Evolutionary conservation across 2,797 vertebrate genomes (phyloP).

Genomic region (Ambastaia sidthimunki): DNA sequence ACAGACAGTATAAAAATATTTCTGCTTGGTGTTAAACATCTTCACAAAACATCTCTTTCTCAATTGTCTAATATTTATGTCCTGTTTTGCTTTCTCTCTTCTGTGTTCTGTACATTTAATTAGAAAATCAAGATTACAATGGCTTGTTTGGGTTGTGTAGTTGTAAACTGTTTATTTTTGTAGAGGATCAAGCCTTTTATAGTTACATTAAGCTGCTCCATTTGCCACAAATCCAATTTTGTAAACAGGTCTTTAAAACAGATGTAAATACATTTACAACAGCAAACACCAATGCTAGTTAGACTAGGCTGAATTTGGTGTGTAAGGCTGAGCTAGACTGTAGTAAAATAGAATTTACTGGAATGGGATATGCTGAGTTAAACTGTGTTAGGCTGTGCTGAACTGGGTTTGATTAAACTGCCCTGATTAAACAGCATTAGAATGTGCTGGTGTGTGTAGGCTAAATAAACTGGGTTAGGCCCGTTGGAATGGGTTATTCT

Average conservation of each 20-base stretch:
- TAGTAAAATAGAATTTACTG: neutral
- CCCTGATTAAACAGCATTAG: neutral
- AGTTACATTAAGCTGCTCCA: neutral
- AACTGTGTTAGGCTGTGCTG: neutral
- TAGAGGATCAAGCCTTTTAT: neutral
- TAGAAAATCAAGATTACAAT: neutral
- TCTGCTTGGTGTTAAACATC: slow-evolving; percentile 37
- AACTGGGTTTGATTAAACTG: neutral
- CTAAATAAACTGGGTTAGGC: neutral
- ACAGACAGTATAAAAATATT: slow-evolving; percentile 2
- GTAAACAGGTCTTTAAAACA: neutral
- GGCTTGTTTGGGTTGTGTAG: neutral
- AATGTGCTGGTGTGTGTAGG: neutral
- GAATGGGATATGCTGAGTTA: neutral
- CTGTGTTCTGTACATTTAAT: neutral
- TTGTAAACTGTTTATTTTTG: neutral
- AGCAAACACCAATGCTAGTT: neutral
- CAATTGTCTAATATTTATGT: neutral
- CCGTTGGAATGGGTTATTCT: neutral
- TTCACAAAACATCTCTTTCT: slow-evolving; percentile 19
- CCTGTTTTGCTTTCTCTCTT: neutral
- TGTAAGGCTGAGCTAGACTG: neutral
- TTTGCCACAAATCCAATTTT: neutral
- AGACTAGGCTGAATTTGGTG: neutral
- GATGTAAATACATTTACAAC: neutral